Evolutionary conservation across 2,797 vertebrate genomes (phyloP), one percentile per base, ranked within the genome.

Genomic region (Iguana delicatissima): DNA sequence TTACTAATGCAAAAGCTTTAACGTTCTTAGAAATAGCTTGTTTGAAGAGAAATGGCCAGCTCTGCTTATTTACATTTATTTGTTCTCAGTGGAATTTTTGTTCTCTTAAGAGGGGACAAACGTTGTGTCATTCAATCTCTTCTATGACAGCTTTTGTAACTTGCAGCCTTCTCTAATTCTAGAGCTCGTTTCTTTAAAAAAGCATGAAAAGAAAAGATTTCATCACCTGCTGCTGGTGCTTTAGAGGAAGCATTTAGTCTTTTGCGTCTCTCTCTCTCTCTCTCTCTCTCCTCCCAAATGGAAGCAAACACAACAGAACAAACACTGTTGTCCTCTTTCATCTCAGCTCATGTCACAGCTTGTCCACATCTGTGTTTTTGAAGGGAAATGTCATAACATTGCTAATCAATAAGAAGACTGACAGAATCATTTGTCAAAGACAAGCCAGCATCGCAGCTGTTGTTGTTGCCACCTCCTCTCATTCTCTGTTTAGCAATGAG

Each of bases 321-420:
- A 94, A 90, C 92, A 93, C 94, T 90, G 91, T 95, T 95, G 96
- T 96, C 91, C 92, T 96, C 93, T 89, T 92, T 35, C 86, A 95
- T 94, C 91, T 32, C 38, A 0, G 87, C 92, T 95, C 94, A 95
- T 93, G 95, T 96, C 93, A 14, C 96, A 92, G 91, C 94, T 94
- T 90, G 92, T 92, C 95, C 97, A 95, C 97, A 97, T 97, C 97
- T 97, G 97, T 91, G 96, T 96, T 96, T 98, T 97, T 97, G 97
- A 97, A 97, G 96, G 97, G 97, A 98, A 97, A 97, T 97, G 97
- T 97, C 97, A 97, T 98, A 97, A 97, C 96, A 97, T 96, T 82
- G 96, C 97, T 97, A 97, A 98, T 98, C 97, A 97, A 98, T 98
- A 97, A 94, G 94, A 95, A 94, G 96, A 96, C 92, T 97, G 98